Base-by-base conservation (phyloP, 2,797 vertebrate species). In the Tenualosa thibaudeaui region DNA sequence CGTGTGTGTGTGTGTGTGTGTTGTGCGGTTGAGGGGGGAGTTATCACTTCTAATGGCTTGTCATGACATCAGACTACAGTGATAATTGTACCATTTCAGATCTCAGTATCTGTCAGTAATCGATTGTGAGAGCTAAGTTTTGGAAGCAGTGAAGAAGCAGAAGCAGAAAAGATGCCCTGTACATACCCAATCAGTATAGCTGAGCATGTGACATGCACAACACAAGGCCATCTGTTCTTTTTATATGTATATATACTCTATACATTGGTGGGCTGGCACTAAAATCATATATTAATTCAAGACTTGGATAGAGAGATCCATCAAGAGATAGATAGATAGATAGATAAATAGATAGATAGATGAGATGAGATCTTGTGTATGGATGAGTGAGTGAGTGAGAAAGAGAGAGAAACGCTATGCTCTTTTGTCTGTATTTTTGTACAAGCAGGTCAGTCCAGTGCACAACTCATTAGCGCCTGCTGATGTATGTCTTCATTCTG, bases 381-480 rank as follows among this genome's bases (percentile, higher is more conserved):
- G 81, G 10, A 3, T 6, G 37, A 13, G 43, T 31, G 85, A 85
- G 83, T 85, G 60, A 78, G 85, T 83, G 65, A 22, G 3, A 78
- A 17, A 78, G 37, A 46, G 17, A 78, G 15, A 78, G 17, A 22
- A 43, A 7, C 5, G 2, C 19, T 43, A 15, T 46, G 40, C 40
- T 17, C 3, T 43, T 78, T 43, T 46, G 71, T 43, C 5, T 46
- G 37, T 46, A 17, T 22, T 22, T 2, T 5, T 46, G 43, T 46
- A 46, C 71, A 7, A 5, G 5, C 40, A 78, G 15, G 40, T 40
- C 15, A 6, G 37, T 40, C 37, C 40, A 17, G 19, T 40, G 15
- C 37, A 78, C 40, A 10, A 6, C 17, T 78, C 37, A 46, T 46
- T 46, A 78, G 71, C 19, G 5, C 17, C 37, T 7, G 46, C 71